phyloP scores from a whole-genome alignment of 1,140 invertebrate species.

The Chymomyza costata region DNA sequence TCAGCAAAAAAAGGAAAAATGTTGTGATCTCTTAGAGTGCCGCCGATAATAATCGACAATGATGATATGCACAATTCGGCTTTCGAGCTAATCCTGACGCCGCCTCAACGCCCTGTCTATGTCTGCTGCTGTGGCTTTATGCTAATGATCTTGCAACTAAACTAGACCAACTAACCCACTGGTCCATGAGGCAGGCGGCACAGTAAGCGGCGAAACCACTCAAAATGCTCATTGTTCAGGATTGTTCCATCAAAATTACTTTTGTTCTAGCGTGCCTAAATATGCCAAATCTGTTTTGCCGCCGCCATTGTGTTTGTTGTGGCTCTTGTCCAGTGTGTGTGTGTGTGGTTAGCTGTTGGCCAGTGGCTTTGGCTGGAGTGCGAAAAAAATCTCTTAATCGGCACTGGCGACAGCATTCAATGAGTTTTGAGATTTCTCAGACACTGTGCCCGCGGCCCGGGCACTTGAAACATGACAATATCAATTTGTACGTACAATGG shows the following conservation, averaged over 20 bases:
- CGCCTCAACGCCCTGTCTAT: conserved; percentile 48
- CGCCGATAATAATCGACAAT: conserved; percentile 37
- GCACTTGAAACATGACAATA: conserved; percentile 75
- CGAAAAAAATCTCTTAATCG: conserved; percentile 74
- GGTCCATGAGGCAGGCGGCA: too few relatives aligned
- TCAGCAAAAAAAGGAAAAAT: conserved; percentile 12
- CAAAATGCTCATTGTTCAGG: conserved; percentile 57
- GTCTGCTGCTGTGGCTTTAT: conserved; percentile 72
- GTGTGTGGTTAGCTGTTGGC: conserved; percentile 14
- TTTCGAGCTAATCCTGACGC: conserved; percentile 46
- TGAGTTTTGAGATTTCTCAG: conserved; percentile 47
- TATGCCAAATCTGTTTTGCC: conserved; percentile 61
- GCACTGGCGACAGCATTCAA: conserved; percentile 74
- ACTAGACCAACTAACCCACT: too few relatives aligned
- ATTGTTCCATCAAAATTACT: conserved; percentile 53
- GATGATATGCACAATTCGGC: conserved; percentile 68
- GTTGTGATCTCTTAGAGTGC: neutral
- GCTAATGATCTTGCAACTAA: conserved; percentile 66
- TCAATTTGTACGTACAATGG: conserved; percentile 74
- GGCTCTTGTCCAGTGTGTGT: conserved; percentile 21
- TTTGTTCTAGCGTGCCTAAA: conserved; percentile 40
- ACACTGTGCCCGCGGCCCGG: conserved; percentile 31
- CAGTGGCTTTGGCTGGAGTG: conserved; percentile 39
- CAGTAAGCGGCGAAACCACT: conserved; percentile 53
- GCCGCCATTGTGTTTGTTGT: conserved; percentile 40